Conservation (phyloP, 1,140 invertebrate species). For the Diorhabda elongata region DNA sequence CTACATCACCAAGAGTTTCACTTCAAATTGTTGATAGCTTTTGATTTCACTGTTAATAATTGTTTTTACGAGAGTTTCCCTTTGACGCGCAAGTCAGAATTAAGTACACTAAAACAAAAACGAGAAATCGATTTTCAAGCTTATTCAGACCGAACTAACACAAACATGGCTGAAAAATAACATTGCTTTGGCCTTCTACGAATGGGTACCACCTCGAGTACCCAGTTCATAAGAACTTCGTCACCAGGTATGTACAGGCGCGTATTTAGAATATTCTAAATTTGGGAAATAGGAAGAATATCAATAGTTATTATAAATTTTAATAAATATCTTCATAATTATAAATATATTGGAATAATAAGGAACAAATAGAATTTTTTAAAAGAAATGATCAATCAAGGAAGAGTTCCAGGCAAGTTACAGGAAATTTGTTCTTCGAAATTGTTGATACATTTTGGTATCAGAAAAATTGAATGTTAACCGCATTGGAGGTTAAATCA, state of each 20-base stretch:
- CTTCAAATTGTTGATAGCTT: conserved; percentile 10
- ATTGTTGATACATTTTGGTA: too few species aligned
- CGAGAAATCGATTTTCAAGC: neutral
- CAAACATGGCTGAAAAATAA: conserved; percentile 16
- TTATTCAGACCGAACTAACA: neutral
- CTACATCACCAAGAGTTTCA: conserved; percentile 5
- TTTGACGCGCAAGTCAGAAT: neutral
- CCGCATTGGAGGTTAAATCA: too few species aligned
- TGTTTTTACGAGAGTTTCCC: neutral
- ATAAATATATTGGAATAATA: too few species aligned
- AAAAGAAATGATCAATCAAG: too few species aligned
- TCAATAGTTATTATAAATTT: too few species aligned
- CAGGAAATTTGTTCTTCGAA: too few species aligned
- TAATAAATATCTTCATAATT: too few species aligned
- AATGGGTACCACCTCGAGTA: neutral
- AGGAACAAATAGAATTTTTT: too few species aligned
- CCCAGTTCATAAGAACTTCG: conserved; percentile 6
- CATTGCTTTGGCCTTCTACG: conserved; percentile 13
- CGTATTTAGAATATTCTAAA: too few species aligned
- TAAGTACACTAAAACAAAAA: neutral
- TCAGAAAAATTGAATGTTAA: too few species aligned
- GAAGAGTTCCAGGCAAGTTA: too few species aligned
- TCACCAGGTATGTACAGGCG: neutral
- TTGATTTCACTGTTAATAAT: conserved; percentile 13
- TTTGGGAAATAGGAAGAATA: too few species aligned